These are phyloP conservation scores for Parazoanthus swiftii DNA, from an alignment of 92 coral and sea anemone genomes.

Conservation along the genomic window DNA sequence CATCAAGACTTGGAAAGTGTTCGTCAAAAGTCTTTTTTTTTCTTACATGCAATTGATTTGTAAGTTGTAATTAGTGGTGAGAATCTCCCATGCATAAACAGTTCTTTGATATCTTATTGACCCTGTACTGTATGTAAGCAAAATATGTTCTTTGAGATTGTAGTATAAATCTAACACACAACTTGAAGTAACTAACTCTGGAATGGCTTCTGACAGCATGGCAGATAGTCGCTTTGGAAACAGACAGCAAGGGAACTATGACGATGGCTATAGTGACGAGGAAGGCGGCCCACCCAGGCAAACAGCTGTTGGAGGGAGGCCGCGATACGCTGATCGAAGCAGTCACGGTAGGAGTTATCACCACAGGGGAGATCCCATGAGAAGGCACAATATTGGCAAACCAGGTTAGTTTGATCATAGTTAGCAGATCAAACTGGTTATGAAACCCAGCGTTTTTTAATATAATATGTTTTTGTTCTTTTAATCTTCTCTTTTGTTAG, in stretches of 20 bases:
- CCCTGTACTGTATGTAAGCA: not conserved
- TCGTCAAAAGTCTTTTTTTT: too few species aligned
- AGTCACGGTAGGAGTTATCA: slow-evolving; percentile 21
- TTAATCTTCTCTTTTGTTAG: too few species aligned
- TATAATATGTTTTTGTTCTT: not conserved
- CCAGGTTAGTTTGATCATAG: not conserved
- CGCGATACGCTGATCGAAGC: slow-evolving; percentile 38
- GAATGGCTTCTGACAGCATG: slow-evolving; percentile 37
- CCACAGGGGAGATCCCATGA: slow-evolving; percentile 13
- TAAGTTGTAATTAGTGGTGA: too few species aligned
- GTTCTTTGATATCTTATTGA: not conserved
- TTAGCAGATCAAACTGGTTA: not conserved
- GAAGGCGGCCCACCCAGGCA: slow-evolving; percentile 50
- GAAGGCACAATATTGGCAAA: slow-evolving; percentile 32
- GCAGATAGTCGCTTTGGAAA: slow-evolving; percentile 67
- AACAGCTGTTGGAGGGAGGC: slow-evolving; percentile 38
- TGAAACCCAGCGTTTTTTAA: too few species aligned
- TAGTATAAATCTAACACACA: not conserved
- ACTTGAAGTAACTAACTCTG: not conserved
- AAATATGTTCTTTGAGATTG: not conserved
- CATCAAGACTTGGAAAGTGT: too few species aligned
- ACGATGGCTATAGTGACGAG: slow-evolving; percentile 84
- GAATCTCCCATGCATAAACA: too few species aligned
- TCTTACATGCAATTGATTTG: too few species aligned
- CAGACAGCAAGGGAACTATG: slow-evolving; percentile 55